Base-by-base conservation (phyloP, 2,113 vertebrate genomes). In the Gnathonemus echidnorhynchus region DNA sequence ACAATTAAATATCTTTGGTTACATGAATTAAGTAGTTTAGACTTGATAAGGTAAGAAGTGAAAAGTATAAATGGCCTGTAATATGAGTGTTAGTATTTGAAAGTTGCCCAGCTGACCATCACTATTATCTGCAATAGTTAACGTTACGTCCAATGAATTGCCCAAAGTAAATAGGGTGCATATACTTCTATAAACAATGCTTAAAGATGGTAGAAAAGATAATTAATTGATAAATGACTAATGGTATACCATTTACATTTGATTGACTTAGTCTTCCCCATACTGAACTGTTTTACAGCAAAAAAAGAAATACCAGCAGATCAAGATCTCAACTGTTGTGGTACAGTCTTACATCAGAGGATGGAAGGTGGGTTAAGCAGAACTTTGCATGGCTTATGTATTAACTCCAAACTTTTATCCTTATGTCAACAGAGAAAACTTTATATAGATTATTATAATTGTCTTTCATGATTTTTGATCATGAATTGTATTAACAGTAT, bases 261-360 rank as follows among this genome's bases (percentile, higher is more conserved):
- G 27, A 77, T 45, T 56, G 77, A 15, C 13, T 83, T 45, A 42
- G 0, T 21, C 19, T 27, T 62, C 10, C 17, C 31, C 9, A 52
- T 70, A 53, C 24, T 50, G 42, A 53, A 35, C 35, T 91, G 91
- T 91, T 89, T 91, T 92, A 10, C 94, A 99, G 98, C 98, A 99
- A 98, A 96, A 98, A 92, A 97, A 98, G 91, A 97, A 96, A 86
- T 99, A 99, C 91, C 95, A 96, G 92, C 94, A 94, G 93, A 97
- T 96, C 91, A 98, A 98, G 95, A 96, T 95, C 15, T 96, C 98
- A 0, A 94, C 98, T 91, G 92, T 98, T 10, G 91, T 97, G 88
- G 94, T 99, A 45, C 98, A 99, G 96, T 99, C 98, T 0, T 99
- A 97, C 91, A 97, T 97, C 94, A 95, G 98, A 92, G 98, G 98